Evolutionary conservation across 2,888 invertebrate genomes (phyloP).

Genomic region (Agrotis exclamationis): DNA sequence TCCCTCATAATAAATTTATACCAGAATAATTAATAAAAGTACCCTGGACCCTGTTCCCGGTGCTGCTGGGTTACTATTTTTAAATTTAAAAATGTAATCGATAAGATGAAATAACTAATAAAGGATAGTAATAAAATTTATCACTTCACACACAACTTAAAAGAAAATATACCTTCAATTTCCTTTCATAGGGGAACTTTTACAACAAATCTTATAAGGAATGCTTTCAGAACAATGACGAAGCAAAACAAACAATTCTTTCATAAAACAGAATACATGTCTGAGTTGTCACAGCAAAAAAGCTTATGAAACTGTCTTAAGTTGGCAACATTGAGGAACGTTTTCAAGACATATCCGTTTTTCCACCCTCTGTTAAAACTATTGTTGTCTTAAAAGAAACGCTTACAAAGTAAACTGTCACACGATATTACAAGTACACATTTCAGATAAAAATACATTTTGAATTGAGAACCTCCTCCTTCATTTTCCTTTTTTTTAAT

Average conservation of each 20-base stretch:
- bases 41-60: no score
- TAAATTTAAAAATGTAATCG: no score
- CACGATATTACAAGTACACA: background rate
- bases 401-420: slow-evolving; percentile 38
- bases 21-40: background rate
- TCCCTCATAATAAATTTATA: background rate
- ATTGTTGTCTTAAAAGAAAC: slow-evolving; percentile 37
- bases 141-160: slow-evolving; percentile 18
- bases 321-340: slow-evolving; percentile 69
- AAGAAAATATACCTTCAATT: slow-evolving; percentile 25
- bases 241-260: slow-evolving; percentile 70
- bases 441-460: no score
- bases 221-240: slow-evolving; percentile 55
- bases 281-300: slow-evolving; percentile 78
- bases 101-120: background rate
- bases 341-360: slow-evolving; percentile 72
- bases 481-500: no score
- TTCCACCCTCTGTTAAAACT: slow-evolving; percentile 64
- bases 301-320: slow-evolving; percentile 79
- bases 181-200: slow-evolving; percentile 39
- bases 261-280: slow-evolving; percentile 74
- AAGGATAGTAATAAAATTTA: background rate
- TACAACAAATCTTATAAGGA: slow-evolving; percentile 47
- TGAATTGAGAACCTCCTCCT: no score
- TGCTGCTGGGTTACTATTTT: no score